Percentiles rank a stretch among this genome's conserved stretches.
Evolutionary conservation across 2,113 vertebrate genomes (phyloP).

Genomic region (Strix uralensis): DNA sequence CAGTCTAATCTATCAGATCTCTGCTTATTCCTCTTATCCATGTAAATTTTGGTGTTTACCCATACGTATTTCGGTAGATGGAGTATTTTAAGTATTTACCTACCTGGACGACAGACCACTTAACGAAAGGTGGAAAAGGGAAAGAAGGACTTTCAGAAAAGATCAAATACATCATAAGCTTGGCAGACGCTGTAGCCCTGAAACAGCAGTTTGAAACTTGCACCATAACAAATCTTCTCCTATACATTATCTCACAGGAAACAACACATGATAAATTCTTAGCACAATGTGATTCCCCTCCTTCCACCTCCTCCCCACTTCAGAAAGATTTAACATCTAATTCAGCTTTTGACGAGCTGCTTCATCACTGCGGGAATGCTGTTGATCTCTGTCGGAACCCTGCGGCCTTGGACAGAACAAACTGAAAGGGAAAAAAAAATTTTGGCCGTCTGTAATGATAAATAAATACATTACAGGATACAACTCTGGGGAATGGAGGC

Average conservation of each 20-base stretch:
- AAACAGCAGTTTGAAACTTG: conserved; percentile 82
- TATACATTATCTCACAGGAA: conserved; percentile 81
- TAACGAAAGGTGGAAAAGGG: conserved; percentile 11
- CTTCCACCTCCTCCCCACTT: conserved; percentile 77
- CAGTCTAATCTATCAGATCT: not conserved
- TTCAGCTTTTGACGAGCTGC: conserved; percentile 81
- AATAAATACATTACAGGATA: conserved; percentile 81
- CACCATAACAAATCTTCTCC: conserved; percentile 79
- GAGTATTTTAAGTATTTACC: conserved; percentile 10
- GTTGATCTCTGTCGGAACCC: conserved; percentile 83
- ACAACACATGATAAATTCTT: conserved; percentile 84
- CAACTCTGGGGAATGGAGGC: conserved; percentile 70
- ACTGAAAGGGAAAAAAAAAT: conserved; percentile 54
- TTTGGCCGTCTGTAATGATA: conserved; percentile 74
- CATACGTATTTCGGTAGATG: not conserved
- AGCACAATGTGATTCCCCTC: conserved; percentile 72
- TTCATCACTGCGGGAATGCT: conserved; percentile 78
- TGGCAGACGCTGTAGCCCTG: conserved; percentile 78
- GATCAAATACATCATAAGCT: conserved; percentile 80
- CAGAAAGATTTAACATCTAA: conserved; percentile 89
- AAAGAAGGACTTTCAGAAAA: conserved; percentile 58
- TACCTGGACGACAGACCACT: not conserved
- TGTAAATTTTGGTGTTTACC: not conserved
- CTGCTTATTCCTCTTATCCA: not conserved
- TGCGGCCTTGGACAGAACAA: conserved; percentile 81